phyloP scores from a whole-genome alignment of 2,888 invertebrate genomes.

The Cryptocephalus primarius region DNA sequence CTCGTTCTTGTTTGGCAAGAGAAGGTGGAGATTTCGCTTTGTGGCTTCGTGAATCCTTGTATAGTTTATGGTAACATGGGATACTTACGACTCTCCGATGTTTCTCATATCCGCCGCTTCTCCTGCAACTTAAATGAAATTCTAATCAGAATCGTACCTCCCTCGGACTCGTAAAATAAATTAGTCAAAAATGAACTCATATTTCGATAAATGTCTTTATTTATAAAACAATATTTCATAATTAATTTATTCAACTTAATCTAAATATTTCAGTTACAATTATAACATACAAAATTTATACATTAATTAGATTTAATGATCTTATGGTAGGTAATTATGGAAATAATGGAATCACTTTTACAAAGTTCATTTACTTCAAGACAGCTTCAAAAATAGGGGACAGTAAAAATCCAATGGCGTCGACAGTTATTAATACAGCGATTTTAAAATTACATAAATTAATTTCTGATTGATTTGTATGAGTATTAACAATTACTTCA shows the following conservation, averaged over 20 bases:
- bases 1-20: no score
- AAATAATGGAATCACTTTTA: slow-evolving; percentile 1
- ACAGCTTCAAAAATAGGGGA: no score
- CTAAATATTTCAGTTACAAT: slow-evolving; percentile 30
- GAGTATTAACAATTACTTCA: no score
- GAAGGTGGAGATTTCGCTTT: no score
- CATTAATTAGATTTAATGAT: slow-evolving; percentile 14
- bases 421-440: no score
- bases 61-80: no score
- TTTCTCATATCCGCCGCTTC: slow-evolving; percentile 12
- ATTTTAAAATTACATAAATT: no score
- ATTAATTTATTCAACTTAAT: slow-evolving; percentile 30
- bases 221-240: slow-evolving; percentile 35
- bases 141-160: background rate
- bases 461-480: no score
- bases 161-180: background rate
- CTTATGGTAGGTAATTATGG: background rate
- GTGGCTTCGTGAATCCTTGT: no score
- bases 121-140: slow-evolving; percentile 6
- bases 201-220: slow-evolving; percentile 23
- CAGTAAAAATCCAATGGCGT: no score
- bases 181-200: background rate
- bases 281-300: slow-evolving; percentile 32
- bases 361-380: background rate
- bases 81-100: slow-evolving; percentile 33